Conservation (phyloP, 2,113 vertebrate genomes). For the Nycticorax nycticorax region DNA sequence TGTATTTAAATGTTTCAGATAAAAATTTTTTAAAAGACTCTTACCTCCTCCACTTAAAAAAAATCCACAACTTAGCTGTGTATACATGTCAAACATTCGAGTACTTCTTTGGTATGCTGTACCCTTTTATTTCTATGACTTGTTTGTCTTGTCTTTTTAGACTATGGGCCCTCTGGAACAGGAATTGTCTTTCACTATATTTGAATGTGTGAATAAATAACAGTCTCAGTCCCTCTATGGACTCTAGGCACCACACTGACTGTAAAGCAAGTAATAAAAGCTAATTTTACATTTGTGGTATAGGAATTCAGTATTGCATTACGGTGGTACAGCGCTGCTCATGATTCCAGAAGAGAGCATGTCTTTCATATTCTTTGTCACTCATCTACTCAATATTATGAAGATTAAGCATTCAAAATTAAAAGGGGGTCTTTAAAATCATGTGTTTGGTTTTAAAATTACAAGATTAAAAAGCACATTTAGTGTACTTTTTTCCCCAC, state of each 20-base stretch:
- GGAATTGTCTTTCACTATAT: neutral
- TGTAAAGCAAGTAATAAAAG: neutral
- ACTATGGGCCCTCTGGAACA: neutral
- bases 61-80: neutral
- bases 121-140: neutral
- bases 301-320: neutral
- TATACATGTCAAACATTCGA: neutral
- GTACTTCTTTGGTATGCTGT: neutral
- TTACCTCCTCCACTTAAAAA: neutral
- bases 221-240: neutral
- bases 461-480: neutral
- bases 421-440: neutral
- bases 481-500: neutral
- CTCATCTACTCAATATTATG: neutral
- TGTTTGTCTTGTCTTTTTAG: neutral
- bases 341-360: neutral
- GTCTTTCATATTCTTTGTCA: neutral
- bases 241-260: neutral
- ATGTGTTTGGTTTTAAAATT: neutral
- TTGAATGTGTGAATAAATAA: neutral
- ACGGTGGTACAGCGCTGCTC: neutral
- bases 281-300: neutral
- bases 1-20: neutral
- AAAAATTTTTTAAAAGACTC: neutral
- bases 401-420: neutral